Percentiles rank a stretch among this genome's conserved stretches.
These are phyloP conservation scores for Lathamus discolor DNA, from an alignment of 2,113 vertebrate species.

Conservation along the genomic window DNA sequence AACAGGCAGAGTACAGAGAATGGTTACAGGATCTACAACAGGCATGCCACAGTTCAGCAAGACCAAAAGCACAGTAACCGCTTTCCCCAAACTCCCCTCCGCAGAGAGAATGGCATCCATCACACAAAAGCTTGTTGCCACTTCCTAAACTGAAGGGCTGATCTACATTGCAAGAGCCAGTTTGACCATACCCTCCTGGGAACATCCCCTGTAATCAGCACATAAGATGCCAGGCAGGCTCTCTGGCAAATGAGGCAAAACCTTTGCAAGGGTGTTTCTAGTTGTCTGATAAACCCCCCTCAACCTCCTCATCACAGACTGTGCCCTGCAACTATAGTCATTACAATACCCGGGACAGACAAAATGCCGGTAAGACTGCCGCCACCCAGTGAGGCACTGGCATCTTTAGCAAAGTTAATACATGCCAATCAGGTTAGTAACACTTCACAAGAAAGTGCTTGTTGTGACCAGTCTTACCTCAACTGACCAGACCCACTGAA, in stretches of 20 bases:
- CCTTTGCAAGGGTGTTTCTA: not conserved
- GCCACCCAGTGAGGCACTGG: not conserved
- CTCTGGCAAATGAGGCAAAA: not conserved
- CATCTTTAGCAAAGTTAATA: not conserved
- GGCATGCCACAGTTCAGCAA: not conserved
- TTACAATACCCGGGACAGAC: not conserved
- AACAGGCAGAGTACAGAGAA: slow-evolving; percentile 35
- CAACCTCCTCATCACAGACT: not conserved
- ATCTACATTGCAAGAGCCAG: not conserved
- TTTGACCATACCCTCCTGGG: not conserved
- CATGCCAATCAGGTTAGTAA: not conserved
- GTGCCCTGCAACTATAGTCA: fast-evolving
- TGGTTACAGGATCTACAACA: slow-evolving; percentile 14
- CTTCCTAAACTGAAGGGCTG: not conserved
- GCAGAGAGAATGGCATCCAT: not conserved
- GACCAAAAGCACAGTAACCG: not conserved
- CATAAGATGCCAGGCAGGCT: not conserved
- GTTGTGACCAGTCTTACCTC: not conserved
- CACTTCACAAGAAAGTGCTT: not conserved
- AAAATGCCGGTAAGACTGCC: not conserved
- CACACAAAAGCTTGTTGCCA: slow-evolving; percentile 39
- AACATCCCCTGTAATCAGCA: not conserved
- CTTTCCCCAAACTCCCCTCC: not conserved
- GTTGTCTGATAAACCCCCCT: not conserved
- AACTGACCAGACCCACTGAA: not conserved